Base-by-base conservation (phyloP, 2,113 vertebrate species). In the Clarias macrocephalus region DNA sequence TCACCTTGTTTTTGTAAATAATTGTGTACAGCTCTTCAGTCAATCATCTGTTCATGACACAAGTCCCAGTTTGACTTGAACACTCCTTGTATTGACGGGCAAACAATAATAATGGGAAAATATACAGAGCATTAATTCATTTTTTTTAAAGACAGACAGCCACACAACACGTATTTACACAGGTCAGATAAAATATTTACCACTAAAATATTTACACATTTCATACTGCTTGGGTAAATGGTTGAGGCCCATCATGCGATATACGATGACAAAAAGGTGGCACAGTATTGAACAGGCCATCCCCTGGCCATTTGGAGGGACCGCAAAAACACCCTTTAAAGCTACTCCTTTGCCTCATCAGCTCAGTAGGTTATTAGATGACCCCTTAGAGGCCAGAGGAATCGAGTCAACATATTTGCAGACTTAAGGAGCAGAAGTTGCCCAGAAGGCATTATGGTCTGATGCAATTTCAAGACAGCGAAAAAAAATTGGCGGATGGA, bases 371-470 rank as follows among this genome's bases (percentile, higher is more conserved):
- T 81, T 62, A 37, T 81, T 30, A 37, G 57, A 37, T 81, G 79
- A 23, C 79, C 30, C 25, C 57, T 15, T 23, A 62, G 15, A 62
- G 28, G 30, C 30, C 57, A 25, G 28, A 59, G 18, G 56, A 80
- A 11, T 80, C 28, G 33, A 80, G 9, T 80, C 56, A 80, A 80
- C 57, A 62, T 60, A 80, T 81, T 81, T 81, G 79, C 30, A 81
- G 79, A 62, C 30, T 37, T 81, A 8, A 81, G 57, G 79, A 37
- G 30, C 56, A 81, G 57, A 81, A 62, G 19, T 37, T 62, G 57
- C 79, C 79, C 57, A 81, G 79, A 81, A 81, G 57, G 79, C 79
- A 81, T 81, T 81, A 81, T 42, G 56, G 11, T 23, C 18, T 37
- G 30, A 56, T 28, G 42, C 73, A 76, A 76, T 16, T 76, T 54